Conservation (phyloP, 1,140 invertebrate genomes). For the Fopius arisanus region DNA sequence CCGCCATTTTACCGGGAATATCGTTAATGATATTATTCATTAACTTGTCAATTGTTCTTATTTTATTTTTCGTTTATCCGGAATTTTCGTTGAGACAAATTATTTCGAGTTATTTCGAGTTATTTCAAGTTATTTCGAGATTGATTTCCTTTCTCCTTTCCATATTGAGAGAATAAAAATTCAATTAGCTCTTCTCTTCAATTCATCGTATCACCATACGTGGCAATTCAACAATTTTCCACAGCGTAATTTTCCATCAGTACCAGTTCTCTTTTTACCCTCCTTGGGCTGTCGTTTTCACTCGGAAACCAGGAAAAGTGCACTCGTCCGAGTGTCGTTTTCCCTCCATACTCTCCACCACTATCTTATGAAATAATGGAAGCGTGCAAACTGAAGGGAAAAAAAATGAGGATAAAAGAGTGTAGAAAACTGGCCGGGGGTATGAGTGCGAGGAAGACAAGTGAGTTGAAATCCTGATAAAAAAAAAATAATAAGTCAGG, state of each 20-base stretch:
- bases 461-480: background rate
- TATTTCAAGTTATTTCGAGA: no score
- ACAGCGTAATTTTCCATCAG: background rate
- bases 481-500: background rate
- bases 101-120: no score
- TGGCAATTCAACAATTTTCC: background rate
- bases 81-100: no score
- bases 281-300: background rate
- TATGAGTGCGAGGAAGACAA: background rate
- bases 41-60: no score
- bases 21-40: no score
- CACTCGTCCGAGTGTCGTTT: slow-evolving; percentile 16
- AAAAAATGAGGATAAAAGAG: background rate
- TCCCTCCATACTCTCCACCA: background rate
- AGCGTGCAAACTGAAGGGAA: background rate
- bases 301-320: background rate
- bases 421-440: background rate
- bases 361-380: slow-evolving; percentile 21
- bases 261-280: background rate
- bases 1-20: no score
- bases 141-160: no score
- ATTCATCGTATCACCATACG: background rate
- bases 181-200: no score
- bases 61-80: no score
- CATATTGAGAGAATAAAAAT: no score